Evolutionary conservation across 2,113 vertebrate genomes (phyloP).

Genomic region (Balaeniceps rex): DNA sequence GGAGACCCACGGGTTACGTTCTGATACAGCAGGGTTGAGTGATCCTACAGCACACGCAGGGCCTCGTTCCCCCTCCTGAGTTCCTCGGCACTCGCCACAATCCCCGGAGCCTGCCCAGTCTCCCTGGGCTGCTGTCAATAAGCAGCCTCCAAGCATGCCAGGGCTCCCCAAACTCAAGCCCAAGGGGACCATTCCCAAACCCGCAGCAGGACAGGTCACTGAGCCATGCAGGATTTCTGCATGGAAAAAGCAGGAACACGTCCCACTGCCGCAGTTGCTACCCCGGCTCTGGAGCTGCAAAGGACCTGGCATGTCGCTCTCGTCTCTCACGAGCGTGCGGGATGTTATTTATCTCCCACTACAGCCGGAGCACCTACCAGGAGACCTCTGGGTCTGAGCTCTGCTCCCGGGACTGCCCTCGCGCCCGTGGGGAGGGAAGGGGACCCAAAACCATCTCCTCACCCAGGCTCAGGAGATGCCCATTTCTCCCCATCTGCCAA

Average conservation of each 20-base stretch:
- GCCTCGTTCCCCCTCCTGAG: not conserved
- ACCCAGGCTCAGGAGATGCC: not conserved
- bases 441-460: not conserved
- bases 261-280: not conserved
- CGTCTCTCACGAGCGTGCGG: accelerated
- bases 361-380: not conserved
- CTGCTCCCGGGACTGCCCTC: not conserved
- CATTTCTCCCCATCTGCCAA: not conserved
- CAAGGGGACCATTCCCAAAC: not conserved
- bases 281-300: not conserved
- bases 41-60: not conserved
- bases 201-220: accelerated
- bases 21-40: too few species aligned
- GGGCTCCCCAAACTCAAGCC: not conserved
- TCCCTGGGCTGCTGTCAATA: not conserved
- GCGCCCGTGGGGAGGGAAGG: accelerated
- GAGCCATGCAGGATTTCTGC: not conserved
- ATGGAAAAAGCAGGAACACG: not conserved
- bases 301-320: not conserved
- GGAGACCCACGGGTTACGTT: not conserved
- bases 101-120: not conserved
- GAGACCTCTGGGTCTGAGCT: not conserved
- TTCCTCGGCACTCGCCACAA: not conserved
- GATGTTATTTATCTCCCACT: not conserved
- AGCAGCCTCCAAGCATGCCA: not conserved